A percentile compares a stretch with the other conserved stretches of the same genome.
Conservation (phyloP, 2,113 vertebrate genomes). For the Ictalurus punctatus region DNA sequence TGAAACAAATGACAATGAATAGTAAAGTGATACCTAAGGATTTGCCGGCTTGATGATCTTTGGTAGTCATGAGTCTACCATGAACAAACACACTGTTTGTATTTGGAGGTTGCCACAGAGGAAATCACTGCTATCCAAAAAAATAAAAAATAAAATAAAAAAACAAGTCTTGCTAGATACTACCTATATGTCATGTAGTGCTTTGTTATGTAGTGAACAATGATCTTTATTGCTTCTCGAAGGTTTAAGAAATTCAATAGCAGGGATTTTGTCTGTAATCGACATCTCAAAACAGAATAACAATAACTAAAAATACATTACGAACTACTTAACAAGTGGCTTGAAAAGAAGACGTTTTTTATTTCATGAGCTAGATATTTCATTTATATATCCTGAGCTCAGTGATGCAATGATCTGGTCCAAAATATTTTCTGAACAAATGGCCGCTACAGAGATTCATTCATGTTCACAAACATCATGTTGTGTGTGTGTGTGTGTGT, state of each 20-base stretch:
- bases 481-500: no score
- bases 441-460: no score
- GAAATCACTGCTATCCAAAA: neutral
- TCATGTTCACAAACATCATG: no score
- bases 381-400: no score
- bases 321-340: no score
- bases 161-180: neutral
- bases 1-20: neutral
- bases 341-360: neutral
- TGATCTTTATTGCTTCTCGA: neutral
- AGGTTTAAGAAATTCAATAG: neutral
- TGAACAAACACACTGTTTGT: constrained; percentile 15
- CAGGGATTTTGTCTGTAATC: neutral
- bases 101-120: neutral
- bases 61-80: neutral
- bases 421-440: neutral
- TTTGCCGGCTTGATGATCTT: neutral
- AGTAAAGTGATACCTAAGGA: constrained; percentile 14
- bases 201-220: neutral
- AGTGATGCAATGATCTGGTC: no score
- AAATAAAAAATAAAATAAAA: neutral
- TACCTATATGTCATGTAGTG: neutral
- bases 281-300: neutral
- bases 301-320: no score
- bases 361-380: no score